A percentile compares a stretch with the other conserved stretches of the same genome.
These are phyloP conservation scores for Rhinichthys osculus DNA, from an alignment of 2,797 vertebrate species.

Conservation along the genomic window DNA sequence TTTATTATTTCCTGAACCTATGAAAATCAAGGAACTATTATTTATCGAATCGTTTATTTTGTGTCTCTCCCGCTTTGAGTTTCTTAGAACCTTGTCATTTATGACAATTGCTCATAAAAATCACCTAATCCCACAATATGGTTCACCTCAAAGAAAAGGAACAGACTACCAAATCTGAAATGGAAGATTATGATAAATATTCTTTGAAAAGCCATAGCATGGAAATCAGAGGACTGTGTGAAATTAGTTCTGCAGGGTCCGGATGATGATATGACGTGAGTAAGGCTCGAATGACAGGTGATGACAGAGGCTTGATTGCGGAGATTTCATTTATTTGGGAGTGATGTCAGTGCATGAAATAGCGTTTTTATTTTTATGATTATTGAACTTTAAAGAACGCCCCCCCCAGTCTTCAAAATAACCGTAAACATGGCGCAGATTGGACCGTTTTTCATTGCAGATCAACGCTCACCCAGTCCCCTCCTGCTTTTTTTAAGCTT, in stretches of 20 bases:
- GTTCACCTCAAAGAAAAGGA: not conserved
- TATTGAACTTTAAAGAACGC: conserved; percentile 30
- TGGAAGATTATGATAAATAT: conserved; percentile 6
- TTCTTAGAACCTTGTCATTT: not conserved
- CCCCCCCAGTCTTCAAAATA: conserved; percentile 10
- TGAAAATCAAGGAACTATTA: not conserved
- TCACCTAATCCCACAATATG: conserved; percentile 4
- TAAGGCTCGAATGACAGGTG: conserved; percentile 28
- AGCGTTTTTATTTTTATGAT: conserved; percentile 13
- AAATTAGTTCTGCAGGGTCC: conserved; percentile 32
- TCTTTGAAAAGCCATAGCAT: conserved; percentile 17
- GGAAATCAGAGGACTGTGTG: conserved; percentile 8
- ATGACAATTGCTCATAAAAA: not conserved
- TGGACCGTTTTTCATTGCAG: not conserved
- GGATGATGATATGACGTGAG: conserved; percentile 15
- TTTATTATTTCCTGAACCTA: not conserved
- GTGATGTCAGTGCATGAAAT: conserved; percentile 26
- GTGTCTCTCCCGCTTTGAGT: not conserved
- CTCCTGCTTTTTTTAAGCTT: conserved; percentile 76
- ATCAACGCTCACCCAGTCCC: not conserved
- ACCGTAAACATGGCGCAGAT: conserved; percentile 27
- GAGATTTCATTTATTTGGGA: conserved; percentile 19
- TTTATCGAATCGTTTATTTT: not conserved
- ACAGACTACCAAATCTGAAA: not conserved
- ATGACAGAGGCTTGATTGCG: conserved; percentile 28